Base-by-base conservation (phyloP, 2,113 vertebrate genomes). In the Syngnathoides biaculeatus region DNA sequence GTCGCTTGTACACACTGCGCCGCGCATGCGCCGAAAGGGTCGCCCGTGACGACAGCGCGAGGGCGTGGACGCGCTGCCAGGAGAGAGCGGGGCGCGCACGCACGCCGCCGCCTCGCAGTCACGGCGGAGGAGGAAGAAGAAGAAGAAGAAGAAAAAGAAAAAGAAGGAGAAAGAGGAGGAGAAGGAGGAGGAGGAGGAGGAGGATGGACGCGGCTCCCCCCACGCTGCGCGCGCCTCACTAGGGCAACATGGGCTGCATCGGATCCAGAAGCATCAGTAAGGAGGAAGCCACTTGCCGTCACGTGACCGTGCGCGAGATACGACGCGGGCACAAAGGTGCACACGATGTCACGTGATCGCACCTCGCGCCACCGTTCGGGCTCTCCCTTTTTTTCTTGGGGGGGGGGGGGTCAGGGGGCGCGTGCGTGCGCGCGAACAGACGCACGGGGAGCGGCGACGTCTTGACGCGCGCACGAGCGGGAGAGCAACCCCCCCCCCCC, bases 221-320 rank as follows among this genome's bases (percentile, higher is more conserved):
- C 66, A 86, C 83, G 82, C 87, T 85, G 72, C 1, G 70, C 86
- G 74, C 84, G 85, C 86, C 84, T 81, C 78, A 80, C 71, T 90
- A 80, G 89, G 89, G 88, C 87, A 89, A 64, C 88, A 92, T 92
- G 92, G 92, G 92, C 89, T 92, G 92, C 78, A 92, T 92, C 47
- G 92, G 92, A 89, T 92, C 92, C 89, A 85, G 92, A 80, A 90
- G 88, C 35, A 92, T 92, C 85, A 87, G 92, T 92, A 90, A 92
- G 90, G 75, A 86, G 91, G 91, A 90, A 92, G 90, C 76, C 69
- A 11, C 74, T 26, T 30, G 55, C 55, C 10, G 27, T 20, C 57
- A 38, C 52, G 26, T 26, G 64, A 13, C 63, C 30, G 72, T 14
- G 73, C 40, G 74, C 59, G 72, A 26, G 71, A 57, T n/a, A n/a